A percentile compares a stretch with the other conserved stretches of the same genome.
Conservation (phyloP, 35 echinoderm and acorn worm species). For the Heliocidaris erythrogramma region DNA sequence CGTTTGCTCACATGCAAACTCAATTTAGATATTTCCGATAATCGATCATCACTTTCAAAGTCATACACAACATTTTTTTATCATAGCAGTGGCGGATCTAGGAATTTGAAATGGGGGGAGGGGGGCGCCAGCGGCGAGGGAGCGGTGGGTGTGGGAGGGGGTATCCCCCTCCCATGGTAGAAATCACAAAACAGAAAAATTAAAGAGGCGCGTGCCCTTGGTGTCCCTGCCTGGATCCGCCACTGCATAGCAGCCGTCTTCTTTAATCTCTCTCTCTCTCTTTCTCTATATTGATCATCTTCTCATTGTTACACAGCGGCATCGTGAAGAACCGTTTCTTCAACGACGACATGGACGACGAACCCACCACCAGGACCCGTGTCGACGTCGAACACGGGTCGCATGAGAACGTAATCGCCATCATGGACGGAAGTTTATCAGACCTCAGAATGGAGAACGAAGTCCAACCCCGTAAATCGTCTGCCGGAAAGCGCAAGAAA, state of each 20-base stretch:
- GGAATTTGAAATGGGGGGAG: too few relatives aligned
- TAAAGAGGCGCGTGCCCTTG: too few relatives aligned
- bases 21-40: background rate
- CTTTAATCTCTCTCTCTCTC: background rate
- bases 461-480: background rate
- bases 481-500: background rate
- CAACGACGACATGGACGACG: background rate
- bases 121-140: too few relatives aligned
- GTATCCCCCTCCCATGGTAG: too few relatives aligned
- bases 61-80: background rate
- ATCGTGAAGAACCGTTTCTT: background rate
- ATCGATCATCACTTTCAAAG: background rate
- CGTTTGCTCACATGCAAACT: too few relatives aligned
- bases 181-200: too few relatives aligned
- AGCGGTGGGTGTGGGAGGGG: too few relatives aligned
- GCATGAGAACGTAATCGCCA: conserved; percentile 35
- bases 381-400: background rate
- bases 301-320: background rate
- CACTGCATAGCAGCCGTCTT: too few relatives aligned
- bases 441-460: conserved; percentile 30
- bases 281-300: background rate
- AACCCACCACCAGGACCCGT: background rate
- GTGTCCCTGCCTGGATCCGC: too few relatives aligned
- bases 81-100: too few relatives aligned
- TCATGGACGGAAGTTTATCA: conserved; percentile 31